Conservation (phyloP, 2,888 invertebrate species). For the Druceiella hillmani region DNA sequence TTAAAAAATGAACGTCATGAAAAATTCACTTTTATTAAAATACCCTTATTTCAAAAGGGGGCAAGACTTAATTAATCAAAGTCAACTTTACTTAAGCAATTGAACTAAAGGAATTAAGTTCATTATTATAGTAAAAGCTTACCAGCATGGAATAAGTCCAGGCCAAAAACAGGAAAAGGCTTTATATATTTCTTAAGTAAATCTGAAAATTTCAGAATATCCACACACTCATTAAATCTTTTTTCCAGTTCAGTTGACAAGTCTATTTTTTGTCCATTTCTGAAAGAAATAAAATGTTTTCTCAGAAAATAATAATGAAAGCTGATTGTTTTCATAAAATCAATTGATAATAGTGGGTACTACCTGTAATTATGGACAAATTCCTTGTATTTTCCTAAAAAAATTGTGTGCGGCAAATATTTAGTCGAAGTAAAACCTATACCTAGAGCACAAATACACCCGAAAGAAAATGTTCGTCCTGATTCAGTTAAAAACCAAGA, state of each 20-base stretch:
- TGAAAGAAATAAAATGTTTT: conserved; percentile 32
- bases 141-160: conserved; percentile 69
- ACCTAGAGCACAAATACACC: conserved; percentile 39
- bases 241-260: conserved; percentile 45
- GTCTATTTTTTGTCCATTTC: conserved; percentile 54
- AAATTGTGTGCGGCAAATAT: conserved; percentile 57
- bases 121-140: conserved; percentile 25
- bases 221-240: conserved; percentile 52
- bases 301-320: no score
- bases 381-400: conserved; percentile 55
- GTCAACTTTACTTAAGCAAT: no score
- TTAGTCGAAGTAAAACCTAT: conserved; percentile 47
- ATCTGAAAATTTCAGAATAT: conserved; percentile 52
- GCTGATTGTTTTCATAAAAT: no score
- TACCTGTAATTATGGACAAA: conserved; percentile 62
- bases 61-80: no score
- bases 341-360: conserved; percentile 22
- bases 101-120: background rate
- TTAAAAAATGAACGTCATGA: no score
- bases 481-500: conserved; percentile 51
- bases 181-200: conserved; percentile 46
- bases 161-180: conserved; percentile 68
- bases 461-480: conserved; percentile 50
- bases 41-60: no score
- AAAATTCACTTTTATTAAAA: no score